Evolutionary conservation across 2,113 vertebrate genomes (phyloP), one percentile per base, ranked within the genome.

Genomic region (Ciconia stormi): DNA sequence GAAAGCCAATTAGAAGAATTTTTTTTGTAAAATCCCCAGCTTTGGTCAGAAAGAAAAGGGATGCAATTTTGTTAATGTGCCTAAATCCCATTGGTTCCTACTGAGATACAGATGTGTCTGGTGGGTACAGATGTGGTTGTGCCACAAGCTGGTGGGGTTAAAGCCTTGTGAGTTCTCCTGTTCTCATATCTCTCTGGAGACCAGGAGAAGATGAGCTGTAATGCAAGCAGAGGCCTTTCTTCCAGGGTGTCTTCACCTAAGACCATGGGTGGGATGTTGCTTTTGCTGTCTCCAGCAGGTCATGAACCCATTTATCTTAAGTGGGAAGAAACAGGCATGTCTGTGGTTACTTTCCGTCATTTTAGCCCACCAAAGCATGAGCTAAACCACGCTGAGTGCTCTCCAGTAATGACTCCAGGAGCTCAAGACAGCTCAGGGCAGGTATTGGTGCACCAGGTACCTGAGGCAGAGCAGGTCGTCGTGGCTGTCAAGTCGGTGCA

Each of bases 31-130:
- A 11, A 2, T 11, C 7, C 20, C 23, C 55, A 47, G 34, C 16
- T 50, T 6, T 20, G 49, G 13, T 9, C 46, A 85, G 30, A 32
- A 44, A 13, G 27, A 49, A 62, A 32, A 88, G 20, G 55, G 23
- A 38, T 15, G 18, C 1, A 6, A 29, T 63, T 93, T 36, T 63
- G 3, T n/a, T 53, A 17, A 53, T 61, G 46, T 11, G 2, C 3
- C 22, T n/a, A 10, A 78, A 42, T 9, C 38, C 52, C 29, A 0
- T 9, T 7, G 32, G 20, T 2, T 72, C 49, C 53, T 19, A 0
- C 32, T 13, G 76, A 22, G 70, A 26, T 13, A 42, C 27, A 10
- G n/a, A 16, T 18, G 66, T 32, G 42, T 8, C 32, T 56, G 61
- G 10, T 25, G 36, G 36, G 13, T 26, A 47, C 36, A 32, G 53